A percentile compares a stretch with the other conserved stretches of the same genome.
Evolutionary conservation across 2,888 invertebrate species (phyloP).

Genomic region (Tipula lateralis): DNA sequence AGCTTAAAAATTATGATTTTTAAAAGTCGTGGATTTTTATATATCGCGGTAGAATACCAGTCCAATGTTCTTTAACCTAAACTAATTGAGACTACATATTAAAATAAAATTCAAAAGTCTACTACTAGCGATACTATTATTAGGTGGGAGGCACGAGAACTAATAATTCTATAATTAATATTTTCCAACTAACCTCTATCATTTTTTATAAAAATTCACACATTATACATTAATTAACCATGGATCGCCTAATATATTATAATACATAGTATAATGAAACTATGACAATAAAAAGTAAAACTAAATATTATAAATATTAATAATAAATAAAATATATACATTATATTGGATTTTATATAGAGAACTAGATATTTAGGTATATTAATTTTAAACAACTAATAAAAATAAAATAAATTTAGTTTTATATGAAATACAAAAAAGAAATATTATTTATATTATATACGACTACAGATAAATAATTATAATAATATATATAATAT

Average conservation of each 20-base stretch:
- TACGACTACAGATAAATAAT: not conserved
- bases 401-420: not conserved
- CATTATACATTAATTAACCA: not conserved
- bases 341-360: slow-evolving; percentile 3
- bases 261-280: not conserved
- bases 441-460: not conserved
- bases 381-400: not conserved
- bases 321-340: not conserved
- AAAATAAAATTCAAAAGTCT: no score
- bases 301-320: not conserved
- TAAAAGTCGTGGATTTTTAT: not conserved
- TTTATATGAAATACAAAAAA: not conserved
- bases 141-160: no score
- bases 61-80: no score
- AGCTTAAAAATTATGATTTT: not conserved
- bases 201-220: not conserved
- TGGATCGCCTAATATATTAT: not conserved
- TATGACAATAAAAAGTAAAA: not conserved
- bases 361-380: not conserved
- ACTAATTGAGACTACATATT: no score
- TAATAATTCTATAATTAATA: not conserved
- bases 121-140: no score
- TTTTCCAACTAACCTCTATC: not conserved
- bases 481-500: no score
- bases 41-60: not conserved